Conservation (phyloP, 2,113 vertebrate species). For the Vidua chalybeata region DNA sequence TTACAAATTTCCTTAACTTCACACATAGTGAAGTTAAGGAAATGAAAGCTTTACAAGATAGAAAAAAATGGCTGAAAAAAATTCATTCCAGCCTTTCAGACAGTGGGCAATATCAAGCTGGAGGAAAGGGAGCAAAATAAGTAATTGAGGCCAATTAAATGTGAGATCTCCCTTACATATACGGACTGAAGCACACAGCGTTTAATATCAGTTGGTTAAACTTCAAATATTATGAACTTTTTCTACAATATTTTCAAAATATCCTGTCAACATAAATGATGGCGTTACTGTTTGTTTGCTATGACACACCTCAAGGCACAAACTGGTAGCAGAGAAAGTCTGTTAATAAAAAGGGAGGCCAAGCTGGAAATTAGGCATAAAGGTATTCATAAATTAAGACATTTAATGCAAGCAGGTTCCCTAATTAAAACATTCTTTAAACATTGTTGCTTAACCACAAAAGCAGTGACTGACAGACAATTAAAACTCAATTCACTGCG, state of each 20-base stretch:
- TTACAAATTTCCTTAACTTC: not conserved
- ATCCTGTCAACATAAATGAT: not conserved
- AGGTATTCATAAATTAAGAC: not conserved
- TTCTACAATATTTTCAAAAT: not conserved
- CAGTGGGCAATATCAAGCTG: not conserved
- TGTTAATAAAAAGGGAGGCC: not conserved
- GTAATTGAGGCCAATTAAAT: not conserved
- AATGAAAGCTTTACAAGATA: not conserved
- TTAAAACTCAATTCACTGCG: not conserved
- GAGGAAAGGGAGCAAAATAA: not conserved
- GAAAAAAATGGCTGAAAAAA: not conserved
- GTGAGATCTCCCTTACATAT: not conserved
- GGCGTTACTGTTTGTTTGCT: not conserved
- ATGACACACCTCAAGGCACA: not conserved
- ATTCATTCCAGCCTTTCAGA: not conserved
- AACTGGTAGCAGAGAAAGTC: not conserved
- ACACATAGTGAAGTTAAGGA: not conserved
- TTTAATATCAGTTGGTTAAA: not conserved
- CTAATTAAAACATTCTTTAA: conserved; percentile 22
- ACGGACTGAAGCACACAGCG: not conserved
- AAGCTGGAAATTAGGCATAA: conserved; percentile 3
- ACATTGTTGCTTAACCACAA: not conserved
- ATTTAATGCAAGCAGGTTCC: not conserved
- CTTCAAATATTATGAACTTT: not conserved
- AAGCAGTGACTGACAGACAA: not conserved